Evolutionary conservation across 2,113 vertebrate genomes (phyloP).

Genomic region (Hystrix brachyura): DNA sequence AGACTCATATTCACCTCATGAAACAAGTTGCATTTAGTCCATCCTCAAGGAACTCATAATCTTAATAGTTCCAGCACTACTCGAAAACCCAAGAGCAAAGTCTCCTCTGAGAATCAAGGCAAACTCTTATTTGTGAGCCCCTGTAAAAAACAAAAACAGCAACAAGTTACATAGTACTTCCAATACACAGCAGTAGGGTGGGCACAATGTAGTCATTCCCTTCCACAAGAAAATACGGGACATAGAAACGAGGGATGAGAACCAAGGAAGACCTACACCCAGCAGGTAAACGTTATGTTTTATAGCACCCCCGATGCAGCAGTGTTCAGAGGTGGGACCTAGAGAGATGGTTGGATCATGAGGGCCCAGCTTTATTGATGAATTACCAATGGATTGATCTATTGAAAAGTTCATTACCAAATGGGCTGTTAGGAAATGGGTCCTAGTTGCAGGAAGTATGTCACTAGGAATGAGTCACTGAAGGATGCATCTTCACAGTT

Average conservation of each 20-base stretch:
- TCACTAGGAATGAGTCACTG: neutral
- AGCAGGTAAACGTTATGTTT: neutral
- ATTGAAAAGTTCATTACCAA: neutral
- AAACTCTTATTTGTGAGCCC: neutral
- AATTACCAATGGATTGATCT: neutral
- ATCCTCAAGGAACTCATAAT: neutral
- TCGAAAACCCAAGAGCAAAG: neutral
- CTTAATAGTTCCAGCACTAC: neutral
- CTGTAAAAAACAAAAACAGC: neutral
- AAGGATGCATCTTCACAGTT: neutral
- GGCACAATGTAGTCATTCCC: neutral
- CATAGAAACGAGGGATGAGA: neutral
- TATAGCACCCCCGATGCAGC: neutral
- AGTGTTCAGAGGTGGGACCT: neutral
- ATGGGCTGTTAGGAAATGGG: neutral
- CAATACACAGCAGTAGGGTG: neutral
- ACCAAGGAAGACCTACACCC: neutral
- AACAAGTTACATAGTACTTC: neutral
- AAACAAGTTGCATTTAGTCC: neutral
- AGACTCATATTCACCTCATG: neutral
- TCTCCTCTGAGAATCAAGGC: neutral
- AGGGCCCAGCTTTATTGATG: neutral
- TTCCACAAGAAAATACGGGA: neutral
- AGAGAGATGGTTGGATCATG: neutral
- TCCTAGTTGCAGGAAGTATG: neutral